These are phyloP conservation scores for Drosophila pachea DNA, from an alignment of 1,140 invertebrate species.

Conservation along the genomic window DNA sequence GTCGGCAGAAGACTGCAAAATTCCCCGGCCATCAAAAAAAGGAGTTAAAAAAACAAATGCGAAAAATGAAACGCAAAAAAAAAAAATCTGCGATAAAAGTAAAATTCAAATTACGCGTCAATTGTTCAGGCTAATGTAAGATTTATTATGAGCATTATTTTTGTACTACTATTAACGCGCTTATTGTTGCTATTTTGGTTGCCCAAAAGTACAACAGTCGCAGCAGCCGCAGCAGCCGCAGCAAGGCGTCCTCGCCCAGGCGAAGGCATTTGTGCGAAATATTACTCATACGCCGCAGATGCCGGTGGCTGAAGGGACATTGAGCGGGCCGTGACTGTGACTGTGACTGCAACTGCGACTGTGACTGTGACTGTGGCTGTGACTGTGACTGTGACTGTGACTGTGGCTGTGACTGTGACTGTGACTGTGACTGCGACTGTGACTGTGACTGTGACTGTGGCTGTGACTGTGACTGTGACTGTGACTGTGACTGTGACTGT, in stretches of 20 bases:
- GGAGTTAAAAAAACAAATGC: neutral
- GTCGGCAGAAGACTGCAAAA: neutral
- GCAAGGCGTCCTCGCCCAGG: too few relatives aligned
- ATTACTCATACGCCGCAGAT: slow-evolving; percentile 38
- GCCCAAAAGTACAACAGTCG: too few relatives aligned
- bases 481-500: neutral
- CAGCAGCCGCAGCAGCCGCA: too few relatives aligned
- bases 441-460: neutral
- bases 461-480: slow-evolving; percentile 2
- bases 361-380: neutral
- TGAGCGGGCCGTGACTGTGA: slow-evolving; percentile 3
- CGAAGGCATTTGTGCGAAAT: slow-evolving; percentile 17
- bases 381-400: neutral
- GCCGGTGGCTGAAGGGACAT: neutral
- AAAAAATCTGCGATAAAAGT: too few relatives aligned
- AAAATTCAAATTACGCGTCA: too few relatives aligned
- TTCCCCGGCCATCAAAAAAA: neutral
- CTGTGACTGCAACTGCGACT: neutral
- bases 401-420: neutral
- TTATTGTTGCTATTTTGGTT: too few relatives aligned
- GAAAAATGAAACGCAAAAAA: neutral
- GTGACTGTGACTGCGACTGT: neutral
- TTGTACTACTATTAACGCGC: too few relatives aligned
- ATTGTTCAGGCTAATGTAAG: too few relatives aligned
- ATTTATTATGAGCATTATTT: too few relatives aligned